Conservation (phyloP, 2,797 vertebrate genomes). For the Spatula versicolor region DNA sequence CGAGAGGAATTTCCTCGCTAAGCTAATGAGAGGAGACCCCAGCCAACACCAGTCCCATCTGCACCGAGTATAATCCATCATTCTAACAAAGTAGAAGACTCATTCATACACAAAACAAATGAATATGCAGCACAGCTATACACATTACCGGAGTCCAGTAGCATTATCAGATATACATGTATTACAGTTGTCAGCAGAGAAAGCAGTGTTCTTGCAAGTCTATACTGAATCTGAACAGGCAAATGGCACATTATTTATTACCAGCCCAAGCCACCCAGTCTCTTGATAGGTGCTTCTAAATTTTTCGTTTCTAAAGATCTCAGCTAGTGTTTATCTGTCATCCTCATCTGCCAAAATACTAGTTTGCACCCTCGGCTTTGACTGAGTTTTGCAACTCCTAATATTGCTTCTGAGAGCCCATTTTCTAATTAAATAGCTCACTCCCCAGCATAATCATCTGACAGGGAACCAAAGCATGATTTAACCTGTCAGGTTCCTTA, state of each 20-base stretch:
- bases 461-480: not conserved
- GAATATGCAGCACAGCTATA: not conserved
- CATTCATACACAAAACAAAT: not conserved
- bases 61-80: not conserved
- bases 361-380: not conserved
- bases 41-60: slow-evolving; percentile 16
- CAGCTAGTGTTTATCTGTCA: not conserved
- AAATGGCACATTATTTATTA: not conserved
- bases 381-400: not conserved
- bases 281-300: not conserved
- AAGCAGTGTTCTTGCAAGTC: not conserved
- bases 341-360: not conserved
- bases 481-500: not conserved
- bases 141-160: not conserved
- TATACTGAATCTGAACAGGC: not conserved
- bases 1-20: not conserved
- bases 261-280: not conserved
- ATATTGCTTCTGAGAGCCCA: not conserved
- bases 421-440: slow-evolving; percentile 11
- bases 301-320: not conserved
- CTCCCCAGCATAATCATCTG: not conserved
- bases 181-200: not conserved
- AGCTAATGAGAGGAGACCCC: not conserved
- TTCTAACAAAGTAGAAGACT: not conserved
- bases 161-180: not conserved